phyloP scores from a whole-genome alignment of 2,797 vertebrate genomes.

The Sebastiscus albofasciatus region DNA sequence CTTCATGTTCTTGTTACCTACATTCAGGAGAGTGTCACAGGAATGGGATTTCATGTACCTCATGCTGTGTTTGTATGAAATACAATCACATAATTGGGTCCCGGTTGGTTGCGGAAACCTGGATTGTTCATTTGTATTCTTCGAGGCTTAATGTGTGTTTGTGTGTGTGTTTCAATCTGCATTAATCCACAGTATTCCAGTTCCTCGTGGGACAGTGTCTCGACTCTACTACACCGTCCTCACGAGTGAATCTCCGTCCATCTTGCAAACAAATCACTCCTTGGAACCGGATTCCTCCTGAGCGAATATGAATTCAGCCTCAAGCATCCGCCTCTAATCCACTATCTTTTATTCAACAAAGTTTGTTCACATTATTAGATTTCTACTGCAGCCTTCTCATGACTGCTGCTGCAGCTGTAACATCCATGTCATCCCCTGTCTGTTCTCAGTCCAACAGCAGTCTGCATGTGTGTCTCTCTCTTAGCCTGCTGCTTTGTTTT shows the following conservation, averaged over 20 bases:
- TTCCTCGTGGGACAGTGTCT: constrained; percentile 9
- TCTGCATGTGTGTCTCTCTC: constrained; percentile 5
- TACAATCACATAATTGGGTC: constrained; percentile 57
- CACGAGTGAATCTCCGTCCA: constrained; percentile 18
- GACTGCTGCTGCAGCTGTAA: constrained; percentile 41
- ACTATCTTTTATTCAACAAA: constrained; percentile 60
- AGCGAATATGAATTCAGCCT: constrained; percentile 53
- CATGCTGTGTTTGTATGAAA: constrained; percentile 40
- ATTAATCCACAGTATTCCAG: constrained; percentile 19
- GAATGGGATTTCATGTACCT: constrained; percentile 50
- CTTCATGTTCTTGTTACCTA: constrained; percentile 9
- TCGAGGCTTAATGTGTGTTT: neutral
- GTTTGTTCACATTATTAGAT: constrained; percentile 69
- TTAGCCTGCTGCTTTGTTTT: constrained; percentile 40
- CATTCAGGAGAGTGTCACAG: constrained; percentile 13
- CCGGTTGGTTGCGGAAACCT: constrained; percentile 40
- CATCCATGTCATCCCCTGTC: constrained; percentile 54
- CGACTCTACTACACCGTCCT: neutral
- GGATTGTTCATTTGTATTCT: constrained; percentile 50
- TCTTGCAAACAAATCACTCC: constrained; percentile 41
- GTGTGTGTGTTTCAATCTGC: neutral
- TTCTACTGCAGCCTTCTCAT: constrained; percentile 30
- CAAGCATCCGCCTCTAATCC: constrained; percentile 46
- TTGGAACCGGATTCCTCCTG: constrained; percentile 41
- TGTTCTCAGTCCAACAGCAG: constrained; percentile 39